Percentiles rank a stretch among this genome's conserved stretches.
Conservation (phyloP, 2,797 vertebrate genomes). For the Sciurus vulgaris region DNA sequence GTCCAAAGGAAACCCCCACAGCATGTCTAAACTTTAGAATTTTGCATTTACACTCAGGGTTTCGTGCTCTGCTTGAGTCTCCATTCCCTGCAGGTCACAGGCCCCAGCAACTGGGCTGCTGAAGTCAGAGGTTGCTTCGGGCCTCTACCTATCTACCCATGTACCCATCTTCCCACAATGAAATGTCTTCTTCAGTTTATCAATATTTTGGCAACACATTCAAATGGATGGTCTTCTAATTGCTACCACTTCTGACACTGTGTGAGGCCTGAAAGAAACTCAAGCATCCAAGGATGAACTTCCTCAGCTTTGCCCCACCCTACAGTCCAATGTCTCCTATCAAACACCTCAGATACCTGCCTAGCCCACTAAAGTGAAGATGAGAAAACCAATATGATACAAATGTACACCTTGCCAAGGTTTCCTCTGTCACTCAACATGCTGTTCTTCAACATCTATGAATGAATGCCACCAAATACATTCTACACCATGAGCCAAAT, state of each 20-base stretch:
- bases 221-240: not conserved
- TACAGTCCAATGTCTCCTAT: not conserved
- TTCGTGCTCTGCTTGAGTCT: not conserved
- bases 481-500: not conserved
- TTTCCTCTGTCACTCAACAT: not conserved
- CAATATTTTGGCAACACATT: not conserved
- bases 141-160: not conserved
- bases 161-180: too few relatives aligned
- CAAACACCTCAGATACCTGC: not conserved
- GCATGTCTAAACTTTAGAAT: conserved; percentile 23
- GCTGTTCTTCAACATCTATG: not conserved
- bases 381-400: not conserved
- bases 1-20: not conserved
- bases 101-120: not conserved
- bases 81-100: not conserved
- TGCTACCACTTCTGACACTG: not conserved
- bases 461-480: not conserved
- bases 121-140: not conserved
- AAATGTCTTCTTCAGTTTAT: not conserved
- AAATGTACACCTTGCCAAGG: not conserved
- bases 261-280: not conserved
- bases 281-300: not conserved
- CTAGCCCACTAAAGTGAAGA: not conserved
- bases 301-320: not conserved
- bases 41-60: not conserved